Conservation (phyloP, 1,140 invertebrate genomes). For the Conus betulinus region DNA sequence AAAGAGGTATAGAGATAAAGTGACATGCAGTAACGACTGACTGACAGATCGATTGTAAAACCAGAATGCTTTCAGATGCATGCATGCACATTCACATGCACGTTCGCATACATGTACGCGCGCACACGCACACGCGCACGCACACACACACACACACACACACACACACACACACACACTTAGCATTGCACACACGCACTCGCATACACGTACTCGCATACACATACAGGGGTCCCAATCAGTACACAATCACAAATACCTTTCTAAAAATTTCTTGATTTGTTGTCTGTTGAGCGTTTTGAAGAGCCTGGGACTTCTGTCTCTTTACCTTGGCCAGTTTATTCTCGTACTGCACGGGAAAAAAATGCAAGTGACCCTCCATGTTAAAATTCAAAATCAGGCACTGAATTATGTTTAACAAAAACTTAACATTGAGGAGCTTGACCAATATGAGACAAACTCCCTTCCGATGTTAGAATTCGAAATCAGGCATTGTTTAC, state of each 20-base stretch:
- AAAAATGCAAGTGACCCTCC: no score
- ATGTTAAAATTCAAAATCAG: no score
- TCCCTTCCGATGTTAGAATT: no score
- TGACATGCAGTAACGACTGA: no score
- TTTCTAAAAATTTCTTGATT: constrained; percentile 22
- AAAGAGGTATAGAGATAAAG: no score
- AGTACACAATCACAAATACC: background rate
- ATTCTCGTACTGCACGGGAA: background rate
- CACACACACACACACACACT: background rate
- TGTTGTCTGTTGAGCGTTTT: background rate
- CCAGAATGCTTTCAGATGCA: no score
- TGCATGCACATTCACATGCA: no score
- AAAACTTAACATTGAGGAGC: no score
- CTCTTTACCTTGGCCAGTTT: background rate
- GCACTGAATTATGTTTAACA: no score
- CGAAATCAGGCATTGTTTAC: no score
- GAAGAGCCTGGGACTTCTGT: background rate
- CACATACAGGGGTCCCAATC: background rate
- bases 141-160: background rate
- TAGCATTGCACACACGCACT: background rate
- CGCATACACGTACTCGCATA: background rate
- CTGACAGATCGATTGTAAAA: no score
- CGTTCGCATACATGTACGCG: background rate
- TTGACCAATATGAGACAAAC: no score
- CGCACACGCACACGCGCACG: background rate